Percentiles rank a stretch among this genome's conserved stretches.
Evolutionary conservation across 2,113 vertebrate species (phyloP).

Genomic region (Embiotoca jacksoni): DNA sequence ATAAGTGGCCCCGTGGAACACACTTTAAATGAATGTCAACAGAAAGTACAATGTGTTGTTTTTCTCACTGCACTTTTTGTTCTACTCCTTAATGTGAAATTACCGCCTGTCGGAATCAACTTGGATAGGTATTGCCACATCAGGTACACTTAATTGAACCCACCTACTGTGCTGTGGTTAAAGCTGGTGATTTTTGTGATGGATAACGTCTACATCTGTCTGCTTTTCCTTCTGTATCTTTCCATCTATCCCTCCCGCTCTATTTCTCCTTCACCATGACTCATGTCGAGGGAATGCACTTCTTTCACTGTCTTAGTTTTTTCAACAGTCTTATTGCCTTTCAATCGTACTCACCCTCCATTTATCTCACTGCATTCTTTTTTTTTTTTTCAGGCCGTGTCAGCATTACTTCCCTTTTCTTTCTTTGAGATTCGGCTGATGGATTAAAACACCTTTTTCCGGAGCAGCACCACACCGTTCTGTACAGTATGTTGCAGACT

Average conservation of each 20-base stretch:
- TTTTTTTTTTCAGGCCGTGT: conserved; percentile 40
- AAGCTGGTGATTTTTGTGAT: conserved; percentile 41
- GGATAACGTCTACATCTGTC: conserved; percentile 46
- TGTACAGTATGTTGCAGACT: too few species aligned
- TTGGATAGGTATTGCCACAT: conserved; percentile 14
- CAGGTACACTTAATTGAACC: conserved; percentile 35
- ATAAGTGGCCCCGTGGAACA: background rate
- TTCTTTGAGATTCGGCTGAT: conserved; percentile 2
- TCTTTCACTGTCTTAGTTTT: conserved; percentile 44
- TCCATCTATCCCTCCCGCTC: conserved; percentile 35
- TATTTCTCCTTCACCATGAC: conserved; percentile 63
- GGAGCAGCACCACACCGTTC: too few species aligned
- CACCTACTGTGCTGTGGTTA: conserved; percentile 27
- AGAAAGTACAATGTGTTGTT: background rate
- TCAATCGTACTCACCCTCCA: conserved; percentile 45
- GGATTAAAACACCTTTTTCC: conserved; percentile 3
- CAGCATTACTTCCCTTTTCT: conserved; percentile 19
- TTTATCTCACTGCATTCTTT: conserved; percentile 34
- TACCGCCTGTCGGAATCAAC: conserved; percentile 10
- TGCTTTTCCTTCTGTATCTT: conserved; percentile 27
- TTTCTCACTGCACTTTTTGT: background rate
- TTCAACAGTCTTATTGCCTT: conserved; percentile 50
- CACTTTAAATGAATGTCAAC: background rate
- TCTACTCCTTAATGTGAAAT: conserved; percentile 8
- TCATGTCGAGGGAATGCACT: conserved; percentile 74